Conservation (phyloP, 2,888 invertebrate genomes). For the Camponotus fellah region DNA sequence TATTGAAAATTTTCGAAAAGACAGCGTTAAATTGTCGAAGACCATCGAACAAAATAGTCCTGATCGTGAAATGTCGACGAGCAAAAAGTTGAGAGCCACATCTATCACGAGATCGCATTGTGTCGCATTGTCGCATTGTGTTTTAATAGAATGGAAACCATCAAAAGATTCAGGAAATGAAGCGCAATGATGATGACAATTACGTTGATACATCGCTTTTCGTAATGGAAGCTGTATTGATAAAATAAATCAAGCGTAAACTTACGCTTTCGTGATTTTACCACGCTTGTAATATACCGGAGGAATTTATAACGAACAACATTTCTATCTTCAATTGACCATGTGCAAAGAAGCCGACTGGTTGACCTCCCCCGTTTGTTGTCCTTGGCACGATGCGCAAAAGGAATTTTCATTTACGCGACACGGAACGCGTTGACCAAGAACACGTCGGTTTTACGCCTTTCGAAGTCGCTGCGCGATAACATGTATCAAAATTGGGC, state of each 20-base stretch:
- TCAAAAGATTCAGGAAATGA: slow-evolving; percentile 13
- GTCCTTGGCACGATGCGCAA: slow-evolving; percentile 32
- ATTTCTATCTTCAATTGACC: slow-evolving; percentile 22
- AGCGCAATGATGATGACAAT: slow-evolving; percentile 31
- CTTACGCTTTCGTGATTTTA: background rate
- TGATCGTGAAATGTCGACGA: background rate
- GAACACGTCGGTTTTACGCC: slow-evolving; percentile 44
- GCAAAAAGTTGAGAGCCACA: background rate
- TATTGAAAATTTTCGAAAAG: background rate
- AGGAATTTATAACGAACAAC: background rate
- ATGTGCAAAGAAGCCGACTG: slow-evolving; percentile 27
- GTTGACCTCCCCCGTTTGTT: slow-evolving; percentile 34
- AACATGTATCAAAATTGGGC: slow-evolving; percentile 52
- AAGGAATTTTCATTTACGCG: slow-evolving; percentile 47
- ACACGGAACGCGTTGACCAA: slow-evolving; percentile 9
- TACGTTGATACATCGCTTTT: slow-evolving; percentile 9
- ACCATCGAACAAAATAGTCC: background rate
- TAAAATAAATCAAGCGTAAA: slow-evolving; percentile 23
- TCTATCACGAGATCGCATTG: background rate
- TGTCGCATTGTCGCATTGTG: background rate
- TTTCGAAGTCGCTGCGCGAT: slow-evolving; percentile 23
- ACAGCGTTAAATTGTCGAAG: background rate
- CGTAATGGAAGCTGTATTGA: background rate
- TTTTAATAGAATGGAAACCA: slow-evolving; percentile 8
- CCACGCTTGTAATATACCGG: background rate